phyloP scores from a whole-genome alignment of 2,113 vertebrate species.

The Aix galericulata region DNA sequence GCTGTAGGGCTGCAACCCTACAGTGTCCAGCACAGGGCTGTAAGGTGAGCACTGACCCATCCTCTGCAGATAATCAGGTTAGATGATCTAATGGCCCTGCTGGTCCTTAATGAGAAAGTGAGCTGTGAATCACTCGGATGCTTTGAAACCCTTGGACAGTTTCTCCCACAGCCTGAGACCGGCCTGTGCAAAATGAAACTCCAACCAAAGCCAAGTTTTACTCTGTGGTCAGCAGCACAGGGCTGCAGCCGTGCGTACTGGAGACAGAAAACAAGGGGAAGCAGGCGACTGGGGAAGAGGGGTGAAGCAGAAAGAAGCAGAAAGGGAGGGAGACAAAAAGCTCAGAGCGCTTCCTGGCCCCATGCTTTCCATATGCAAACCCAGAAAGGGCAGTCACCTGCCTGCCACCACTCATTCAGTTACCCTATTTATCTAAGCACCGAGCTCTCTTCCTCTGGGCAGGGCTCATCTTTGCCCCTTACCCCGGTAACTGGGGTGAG shows the following conservation, averaged over 20 bases:
- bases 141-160: slow-evolving; percentile 13
- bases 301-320: not conserved
- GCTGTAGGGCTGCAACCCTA: not conserved
- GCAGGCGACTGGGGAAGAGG: not conserved
- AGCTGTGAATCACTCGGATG: slow-evolving; percentile 15
- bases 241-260: not conserved
- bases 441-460: not conserved
- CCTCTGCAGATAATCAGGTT: slow-evolving; percentile 11
- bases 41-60: not conserved
- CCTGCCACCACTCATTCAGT: not conserved
- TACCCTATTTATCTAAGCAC: not conserved
- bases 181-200: slow-evolving; percentile 15
- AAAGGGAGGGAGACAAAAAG: not conserved
- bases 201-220: slow-evolving; percentile 5
- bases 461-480: not conserved
- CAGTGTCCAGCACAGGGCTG: not conserved
- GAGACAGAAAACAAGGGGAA: not conserved
- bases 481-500: not conserved
- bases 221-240: slow-evolving; percentile 6
- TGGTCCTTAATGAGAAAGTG: slow-evolving; percentile 31
- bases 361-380: not conserved
- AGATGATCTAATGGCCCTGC: slow-evolving; percentile 40
- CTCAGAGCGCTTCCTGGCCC: not conserved
- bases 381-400: not conserved
- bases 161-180: slow-evolving; percentile 2